Conservation (phyloP, 2,888 invertebrate genomes). For the Cepaea hortensis region DNA sequence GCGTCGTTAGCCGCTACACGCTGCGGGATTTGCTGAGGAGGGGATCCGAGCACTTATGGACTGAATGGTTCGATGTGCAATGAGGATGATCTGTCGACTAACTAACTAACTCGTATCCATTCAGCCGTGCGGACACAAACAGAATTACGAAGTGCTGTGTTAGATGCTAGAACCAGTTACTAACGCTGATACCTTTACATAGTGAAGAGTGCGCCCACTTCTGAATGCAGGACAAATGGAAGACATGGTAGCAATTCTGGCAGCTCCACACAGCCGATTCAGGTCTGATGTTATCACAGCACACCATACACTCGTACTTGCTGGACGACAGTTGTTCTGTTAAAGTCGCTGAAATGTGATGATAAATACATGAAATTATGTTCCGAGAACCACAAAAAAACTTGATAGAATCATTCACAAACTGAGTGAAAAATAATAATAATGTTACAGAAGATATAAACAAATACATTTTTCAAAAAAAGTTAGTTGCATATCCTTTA, state of each 20-base stretch:
- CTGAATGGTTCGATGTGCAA: too few relatives aligned
- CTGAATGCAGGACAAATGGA: constrained; percentile 91
- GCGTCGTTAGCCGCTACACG: too few relatives aligned
- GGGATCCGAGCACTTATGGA: too few relatives aligned
- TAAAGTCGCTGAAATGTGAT: constrained; percentile 76
- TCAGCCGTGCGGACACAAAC: not conserved
- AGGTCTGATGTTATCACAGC: constrained; percentile 90
- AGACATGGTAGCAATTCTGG: constrained; percentile 91
- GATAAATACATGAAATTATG: not conserved
- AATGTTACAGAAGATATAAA: too few relatives aligned
- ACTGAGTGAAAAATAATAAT: too few relatives aligned
- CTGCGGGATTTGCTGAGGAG: too few relatives aligned
- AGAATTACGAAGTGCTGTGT: not conserved
- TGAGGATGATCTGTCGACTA: too few relatives aligned
- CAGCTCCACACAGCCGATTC: constrained; percentile 93
- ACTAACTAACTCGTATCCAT: too few relatives aligned
- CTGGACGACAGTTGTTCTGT: constrained; percentile 89
- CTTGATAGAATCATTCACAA: not conserved
- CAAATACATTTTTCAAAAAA: too few relatives aligned
- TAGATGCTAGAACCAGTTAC: too few relatives aligned
- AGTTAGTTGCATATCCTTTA: too few relatives aligned
- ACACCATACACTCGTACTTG: constrained; percentile 93
- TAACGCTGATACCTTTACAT: constrained; percentile 54
- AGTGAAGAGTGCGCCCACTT: constrained; percentile 85
- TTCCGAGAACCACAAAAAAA: not conserved